These are phyloP conservation scores for Sapayoa aenigma DNA, from an alignment of 2,113 vertebrate species.

Conservation along the genomic window DNA sequence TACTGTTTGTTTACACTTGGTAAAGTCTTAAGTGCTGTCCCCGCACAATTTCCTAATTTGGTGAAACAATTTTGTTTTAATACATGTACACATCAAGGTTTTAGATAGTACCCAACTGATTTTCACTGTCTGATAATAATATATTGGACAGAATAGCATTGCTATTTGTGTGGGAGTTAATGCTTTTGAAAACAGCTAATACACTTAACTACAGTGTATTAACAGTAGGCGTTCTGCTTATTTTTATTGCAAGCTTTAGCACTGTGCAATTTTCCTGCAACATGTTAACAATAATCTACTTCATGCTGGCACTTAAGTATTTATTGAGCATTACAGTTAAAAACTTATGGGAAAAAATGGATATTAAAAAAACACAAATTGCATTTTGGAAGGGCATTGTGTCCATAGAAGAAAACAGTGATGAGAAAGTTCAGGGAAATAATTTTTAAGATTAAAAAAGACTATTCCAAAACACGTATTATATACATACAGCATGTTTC, in stretches of 20 bases:
- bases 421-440: background rate
- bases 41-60: conserved; percentile 46
- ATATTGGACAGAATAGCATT: conserved; percentile 53
- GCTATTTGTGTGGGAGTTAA: conserved; percentile 68
- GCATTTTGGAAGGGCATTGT: background rate
- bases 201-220: conserved; percentile 59
- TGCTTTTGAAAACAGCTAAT: conserved; percentile 70
- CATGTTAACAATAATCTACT: conserved; percentile 67
- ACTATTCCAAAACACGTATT: background rate
- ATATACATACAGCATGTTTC: background rate
- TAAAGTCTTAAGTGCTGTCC: conserved; percentile 36
- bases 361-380: background rate
- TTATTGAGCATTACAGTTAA: conserved; percentile 59
- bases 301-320: conserved; percentile 64
- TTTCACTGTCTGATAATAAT: conserved; percentile 63
- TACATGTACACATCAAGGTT: conserved; percentile 48
- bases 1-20: conserved; percentile 32
- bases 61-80: conserved; percentile 52
- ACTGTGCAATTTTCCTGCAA: conserved; percentile 65
- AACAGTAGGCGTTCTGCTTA: conserved; percentile 70
- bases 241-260: conserved; percentile 70
- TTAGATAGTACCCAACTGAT: conserved; percentile 53
- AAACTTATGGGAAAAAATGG: conserved; percentile 34
- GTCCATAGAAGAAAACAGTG: background rate
- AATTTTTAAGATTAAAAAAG: conserved; percentile 7